These are phyloP conservation scores for Drosophila demipolita DNA, from an alignment of 2,888 invertebrate species.

Conservation along the genomic window DNA sequence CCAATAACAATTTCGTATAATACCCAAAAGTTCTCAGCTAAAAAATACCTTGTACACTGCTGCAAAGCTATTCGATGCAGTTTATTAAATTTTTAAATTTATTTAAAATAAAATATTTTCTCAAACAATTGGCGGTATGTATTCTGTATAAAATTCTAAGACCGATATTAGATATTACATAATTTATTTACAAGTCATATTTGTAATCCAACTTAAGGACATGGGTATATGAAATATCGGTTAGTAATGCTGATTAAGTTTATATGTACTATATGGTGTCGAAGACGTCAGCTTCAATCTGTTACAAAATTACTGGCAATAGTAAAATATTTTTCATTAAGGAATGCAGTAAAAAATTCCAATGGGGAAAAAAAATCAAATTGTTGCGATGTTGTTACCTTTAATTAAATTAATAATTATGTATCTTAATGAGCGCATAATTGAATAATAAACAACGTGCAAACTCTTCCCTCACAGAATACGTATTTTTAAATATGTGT, in stretches of 20 bases:
- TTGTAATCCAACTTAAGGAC: neutral
- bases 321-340: neutral
- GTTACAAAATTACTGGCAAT: neutral
- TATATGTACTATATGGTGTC: neutral
- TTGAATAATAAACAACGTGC: constrained; percentile 76
- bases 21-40: neutral
- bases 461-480: constrained; percentile 6
- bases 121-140: neutral
- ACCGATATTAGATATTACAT: neutral
- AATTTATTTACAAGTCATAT: neutral
- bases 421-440: constrained; percentile 75
- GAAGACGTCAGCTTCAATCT: neutral
- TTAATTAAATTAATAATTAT: constrained; percentile 79
- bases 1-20: neutral
- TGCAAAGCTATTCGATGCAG: neutral
- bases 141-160: neutral
- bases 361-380: constrained; percentile 54
- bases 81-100: neutral
- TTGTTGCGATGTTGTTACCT: constrained; percentile 58
- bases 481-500: constrained; percentile 18
- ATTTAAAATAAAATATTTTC: neutral
- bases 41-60: neutral
- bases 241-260: neutral
- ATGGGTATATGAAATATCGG: neutral
- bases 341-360: constrained; percentile 12